Evolutionary conservation across 2,888 invertebrate genomes (phyloP).

Genomic region (Tuta absoluta): DNA sequence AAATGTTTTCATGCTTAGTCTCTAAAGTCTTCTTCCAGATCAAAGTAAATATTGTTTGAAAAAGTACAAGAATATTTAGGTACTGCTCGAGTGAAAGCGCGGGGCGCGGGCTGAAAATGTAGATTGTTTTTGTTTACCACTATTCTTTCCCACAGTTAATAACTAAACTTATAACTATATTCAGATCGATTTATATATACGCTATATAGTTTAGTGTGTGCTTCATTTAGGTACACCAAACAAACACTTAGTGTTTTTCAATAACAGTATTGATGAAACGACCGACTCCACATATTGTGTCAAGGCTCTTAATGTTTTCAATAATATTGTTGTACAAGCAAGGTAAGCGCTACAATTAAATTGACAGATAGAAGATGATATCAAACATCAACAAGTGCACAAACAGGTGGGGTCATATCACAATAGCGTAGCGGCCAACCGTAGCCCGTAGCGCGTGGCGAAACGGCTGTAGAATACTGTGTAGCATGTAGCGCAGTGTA

Average conservation of each 20-base stretch:
- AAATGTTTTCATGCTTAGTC: no score
- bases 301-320: slow-evolving; percentile 6
- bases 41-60: no score
- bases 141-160: no score
- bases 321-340: slow-evolving; percentile 3
- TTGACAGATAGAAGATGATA: slow-evolving; percentile 21
- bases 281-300: neutral
- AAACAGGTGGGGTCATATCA: slow-evolving; percentile 55
- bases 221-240: no score
- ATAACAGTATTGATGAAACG: neutral
- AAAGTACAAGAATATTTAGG: no score
- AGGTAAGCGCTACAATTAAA: slow-evolving; percentile 23
- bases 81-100: no score
- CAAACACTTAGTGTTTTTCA: neutral
- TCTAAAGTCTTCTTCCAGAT: no score
- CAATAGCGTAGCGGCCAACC: slow-evolving; percentile 69
- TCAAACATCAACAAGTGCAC: slow-evolving; percentile 44
- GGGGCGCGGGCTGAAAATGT: no score
- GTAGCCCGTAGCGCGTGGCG: slow-evolving; percentile 57
- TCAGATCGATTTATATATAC: no score
- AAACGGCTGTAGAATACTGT: slow-evolving; percentile 38
- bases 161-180: no score
- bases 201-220: no score
- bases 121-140: no score
- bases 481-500: slow-evolving; percentile 28